Conservation (phyloP, 2,888 invertebrate species). For the Pelosia muscerda region DNA sequence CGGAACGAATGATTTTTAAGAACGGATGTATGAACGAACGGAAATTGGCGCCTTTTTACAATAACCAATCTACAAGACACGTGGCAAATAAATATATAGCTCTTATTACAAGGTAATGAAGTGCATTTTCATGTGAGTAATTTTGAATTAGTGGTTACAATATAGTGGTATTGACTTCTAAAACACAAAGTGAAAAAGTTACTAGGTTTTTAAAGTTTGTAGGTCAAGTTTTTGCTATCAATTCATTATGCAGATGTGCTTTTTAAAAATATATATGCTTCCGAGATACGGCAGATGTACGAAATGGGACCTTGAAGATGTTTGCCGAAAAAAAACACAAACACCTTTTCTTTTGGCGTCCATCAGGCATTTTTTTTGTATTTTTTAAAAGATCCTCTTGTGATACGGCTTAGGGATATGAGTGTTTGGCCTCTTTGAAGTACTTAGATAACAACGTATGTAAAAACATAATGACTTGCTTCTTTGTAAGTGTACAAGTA, state of each 20-base stretch:
- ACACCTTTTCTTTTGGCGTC: slow-evolving; percentile 74
- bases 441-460: slow-evolving; percentile 32
- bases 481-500: slow-evolving; percentile 13
- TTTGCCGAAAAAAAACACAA: slow-evolving; percentile 73
- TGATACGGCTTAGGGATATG: slow-evolving; percentile 33
- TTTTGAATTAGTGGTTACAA: not conserved
- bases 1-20: slow-evolving; percentile 79
- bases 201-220: slow-evolving; percentile 71
- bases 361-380: slow-evolving; percentile 63
- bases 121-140: slow-evolving; percentile 37
- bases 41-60: slow-evolving; percentile 85
- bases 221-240: slow-evolving; percentile 85
- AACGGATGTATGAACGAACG: slow-evolving; percentile 81
- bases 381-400: slow-evolving; percentile 53
- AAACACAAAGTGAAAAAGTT: slow-evolving; percentile 48
- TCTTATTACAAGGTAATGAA: slow-evolving; percentile 45
- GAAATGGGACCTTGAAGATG: slow-evolving; percentile 78
- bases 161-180: slow-evolving; percentile 36
- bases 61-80: slow-evolving; percentile 42
- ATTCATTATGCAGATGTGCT: slow-evolving; percentile 84
- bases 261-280: slow-evolving; percentile 73
- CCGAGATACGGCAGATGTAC: slow-evolving; percentile 80
- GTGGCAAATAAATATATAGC: slow-evolving; percentile 16
- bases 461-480: slow-evolving; percentile 24
- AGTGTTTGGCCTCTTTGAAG: slow-evolving; percentile 35